Percentiles rank a stretch among this genome's conserved stretches.
Evolutionary conservation across 2,797 vertebrate genomes (phyloP).

Genomic region (Argentina silus): DNA sequence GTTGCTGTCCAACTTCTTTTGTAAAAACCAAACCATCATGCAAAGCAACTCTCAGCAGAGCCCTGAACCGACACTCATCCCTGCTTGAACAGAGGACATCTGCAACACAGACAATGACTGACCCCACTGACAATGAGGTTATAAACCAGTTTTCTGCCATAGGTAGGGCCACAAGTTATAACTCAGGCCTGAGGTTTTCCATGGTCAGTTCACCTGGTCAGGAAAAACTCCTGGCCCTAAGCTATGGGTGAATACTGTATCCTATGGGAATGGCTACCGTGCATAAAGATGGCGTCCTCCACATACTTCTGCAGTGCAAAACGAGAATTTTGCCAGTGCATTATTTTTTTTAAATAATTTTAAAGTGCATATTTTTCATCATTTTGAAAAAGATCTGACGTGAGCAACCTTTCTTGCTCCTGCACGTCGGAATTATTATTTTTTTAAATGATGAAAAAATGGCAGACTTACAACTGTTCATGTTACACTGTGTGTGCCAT

Average conservation of each 20-base stretch:
- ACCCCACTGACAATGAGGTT: neutral
- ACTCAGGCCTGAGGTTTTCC: neutral
- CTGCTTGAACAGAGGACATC: neutral
- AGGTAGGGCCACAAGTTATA: neutral
- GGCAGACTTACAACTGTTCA: too few species aligned
- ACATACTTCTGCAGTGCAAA: too few species aligned
- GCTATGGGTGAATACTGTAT: neutral
- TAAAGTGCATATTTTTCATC: too few species aligned
- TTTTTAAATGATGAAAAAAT: too few species aligned
- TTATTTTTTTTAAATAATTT: too few species aligned
- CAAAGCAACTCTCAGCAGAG: constrained; percentile 60
- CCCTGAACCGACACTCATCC: constrained; percentile 21
- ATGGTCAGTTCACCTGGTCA: neutral
- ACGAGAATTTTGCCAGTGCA: too few species aligned
- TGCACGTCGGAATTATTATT: too few species aligned
- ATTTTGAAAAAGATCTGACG: too few species aligned
- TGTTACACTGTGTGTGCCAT: too few species aligned
- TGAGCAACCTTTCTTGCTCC: too few species aligned
- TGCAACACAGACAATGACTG: constrained; percentile 3
- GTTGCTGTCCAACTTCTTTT: constrained; percentile 52
- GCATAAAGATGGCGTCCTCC: too few species aligned
- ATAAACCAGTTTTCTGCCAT: neutral
- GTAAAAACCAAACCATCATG: constrained; percentile 67
- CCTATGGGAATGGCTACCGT: too few species aligned
- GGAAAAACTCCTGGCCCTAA: neutral